A percentile compares a stretch with the other conserved stretches of the same genome.
phyloP scores from a whole-genome alignment of 2,888 invertebrate genomes.

The Allolobophora icterica region DNA sequence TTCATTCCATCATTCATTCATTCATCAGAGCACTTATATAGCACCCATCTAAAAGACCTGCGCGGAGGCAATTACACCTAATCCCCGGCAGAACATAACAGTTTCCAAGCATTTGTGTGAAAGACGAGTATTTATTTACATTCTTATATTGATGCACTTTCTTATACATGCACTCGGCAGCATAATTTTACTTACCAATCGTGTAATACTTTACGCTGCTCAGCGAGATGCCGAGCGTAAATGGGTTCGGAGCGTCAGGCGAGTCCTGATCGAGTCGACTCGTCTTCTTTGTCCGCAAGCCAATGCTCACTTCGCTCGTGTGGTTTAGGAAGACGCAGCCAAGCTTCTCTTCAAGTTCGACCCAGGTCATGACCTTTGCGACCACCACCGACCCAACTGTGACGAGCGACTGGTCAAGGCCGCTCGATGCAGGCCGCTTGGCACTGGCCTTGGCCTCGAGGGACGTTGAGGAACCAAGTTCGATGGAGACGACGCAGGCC shows the following conservation, averaged over 20 bases:
- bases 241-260: constrained; percentile 43
- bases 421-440: background rate
- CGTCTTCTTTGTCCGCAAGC: constrained; percentile 57
- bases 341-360: constrained; percentile 53
- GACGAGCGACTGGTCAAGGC: constrained; percentile 30
- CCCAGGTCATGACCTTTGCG: constrained; percentile 51
- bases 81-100: background rate
- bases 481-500: constrained; percentile 41
- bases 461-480: constrained; percentile 25
- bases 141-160: background rate
- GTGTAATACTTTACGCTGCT: constrained; percentile 52
- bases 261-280: constrained; percentile 51
- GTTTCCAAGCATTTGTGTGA: background rate
- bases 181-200: constrained; percentile 43
- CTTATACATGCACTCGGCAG: background rate
- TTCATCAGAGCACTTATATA: background rate
- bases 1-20: too few species aligned
- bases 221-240: constrained; percentile 54
- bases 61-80: background rate
- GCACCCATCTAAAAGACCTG: background rate
- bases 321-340: constrained; percentile 51
- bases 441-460: background rate
- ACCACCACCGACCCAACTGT: constrained; percentile 52
- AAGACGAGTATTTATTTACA: background rate
- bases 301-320: constrained; percentile 54